Base-by-base conservation (phyloP, 2,797 vertebrate genomes). In the Danio albolineatus region DNA sequence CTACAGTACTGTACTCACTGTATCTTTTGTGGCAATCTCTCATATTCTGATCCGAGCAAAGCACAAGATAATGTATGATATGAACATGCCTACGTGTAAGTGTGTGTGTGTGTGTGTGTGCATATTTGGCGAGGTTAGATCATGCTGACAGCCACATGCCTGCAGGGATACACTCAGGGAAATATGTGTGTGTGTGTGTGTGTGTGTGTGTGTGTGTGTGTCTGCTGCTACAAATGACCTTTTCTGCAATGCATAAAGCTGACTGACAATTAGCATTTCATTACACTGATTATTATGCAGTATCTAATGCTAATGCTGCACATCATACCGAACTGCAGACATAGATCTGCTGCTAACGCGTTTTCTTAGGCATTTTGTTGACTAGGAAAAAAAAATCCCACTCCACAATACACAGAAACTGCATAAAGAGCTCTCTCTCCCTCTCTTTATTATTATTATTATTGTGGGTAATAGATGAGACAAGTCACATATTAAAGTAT, bases 101-200 rank as follows among this genome's bases (percentile, higher is more conserved):
- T 5, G 38, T 62, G 28, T 1, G 28, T 28, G 28, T n/a, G n/a
- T n/a, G n/a, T 28, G 28, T 28, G 28, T 28, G 28, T 17, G 44
- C 66, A 70, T 70, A 53, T 70, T 70, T 70, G 66, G 39, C 0
- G 16, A 10, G 48, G 16, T 17, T 70, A 70, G 48, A 53, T 53
- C 36, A 53, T 53, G 16, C 66, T 13, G 48, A 53, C 48, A 70
- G 48, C 48, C 9, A 0, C 66, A 51, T 51, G 2, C 46, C 66
- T 69, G 28, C 16, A 17, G 16, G 48, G 10, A 69, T 69, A 38
- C 14, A 69, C 65, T n/a, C 7, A 48, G 43, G 12, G 4, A 57
- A 69, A 38, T 69, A 39, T 53, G 66, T 7, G 16, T 38, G 66
- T 28, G 28, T 28, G n/a, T n/a, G n/a, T n/a, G n/a, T n/a, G 28